Base-by-base conservation (phyloP, 2,888 invertebrate species). In the Plagodis dolabraria region DNA sequence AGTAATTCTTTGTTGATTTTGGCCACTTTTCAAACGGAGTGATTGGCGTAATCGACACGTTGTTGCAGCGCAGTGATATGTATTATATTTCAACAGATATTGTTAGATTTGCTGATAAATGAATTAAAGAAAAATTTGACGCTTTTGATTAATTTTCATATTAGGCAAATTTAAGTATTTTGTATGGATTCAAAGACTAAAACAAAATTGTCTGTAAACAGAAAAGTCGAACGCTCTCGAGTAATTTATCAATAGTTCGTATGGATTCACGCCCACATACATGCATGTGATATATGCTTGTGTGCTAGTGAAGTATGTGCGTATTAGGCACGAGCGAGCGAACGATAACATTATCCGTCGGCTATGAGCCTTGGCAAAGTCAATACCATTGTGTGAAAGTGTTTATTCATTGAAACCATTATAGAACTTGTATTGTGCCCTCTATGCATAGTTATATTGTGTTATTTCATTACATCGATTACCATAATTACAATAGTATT, bases 201-300 rank as follows among this genome's bases (percentile, higher is more conserved):
- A 22, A 22, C 22, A 22, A 22, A 22, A 22, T 38, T 9, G 7
- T 38, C 38, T 8, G 9, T 5, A 38, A 63, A 34, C 44, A 53
- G 45, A 73, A 74, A 72, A 73, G 60, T 57, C 60, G 33, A 68
- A 67, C 67, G 72, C 42, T 78, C 76, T 77, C 76, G 75, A 53
- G 59, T 42, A 70, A 67, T 71, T 75, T 73, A 70, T 65, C 69
- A 62, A 55, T 46, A 34, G 43, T 44, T 53, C 52, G 53, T 64
- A 57, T 54, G 60, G 64, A 66, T 65, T 55, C 67, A 67, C 70
- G 60, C 69, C 57, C 34, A 36, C 52, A 7, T 12, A 42, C 40
- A 6, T n/a, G 6, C 40, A 6, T n/a, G 6, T 42, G 22, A 47
- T 38, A 50, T 54, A 35, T 33, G 38, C 33, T 11, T 49, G 34